Conservation (phyloP, 2,888 invertebrate genomes). For the Tricholauxania praeusta region DNA sequence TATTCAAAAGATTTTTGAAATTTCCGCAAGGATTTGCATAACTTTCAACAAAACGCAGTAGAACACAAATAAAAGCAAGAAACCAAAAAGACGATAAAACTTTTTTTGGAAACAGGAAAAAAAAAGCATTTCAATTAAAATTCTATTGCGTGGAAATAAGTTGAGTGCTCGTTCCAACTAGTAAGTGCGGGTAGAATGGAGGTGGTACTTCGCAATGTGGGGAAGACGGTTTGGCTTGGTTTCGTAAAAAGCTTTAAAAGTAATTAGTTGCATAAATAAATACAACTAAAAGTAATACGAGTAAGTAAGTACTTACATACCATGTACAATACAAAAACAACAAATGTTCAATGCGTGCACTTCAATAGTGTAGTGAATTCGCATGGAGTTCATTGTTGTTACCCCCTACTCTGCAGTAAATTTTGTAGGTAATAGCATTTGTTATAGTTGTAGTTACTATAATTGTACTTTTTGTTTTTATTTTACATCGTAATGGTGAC, state of each 20-base stretch:
- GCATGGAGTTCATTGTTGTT: too few species aligned
- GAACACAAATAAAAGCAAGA: background rate
- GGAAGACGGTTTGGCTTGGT: background rate
- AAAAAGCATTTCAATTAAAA: conserved; percentile 23
- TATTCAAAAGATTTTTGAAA: conserved; percentile 18
- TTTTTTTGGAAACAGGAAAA: background rate
- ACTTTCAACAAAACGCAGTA: conserved; percentile 1
- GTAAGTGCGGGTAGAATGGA: background rate
- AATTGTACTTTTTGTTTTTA: background rate
- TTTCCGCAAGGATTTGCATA: conserved; percentile 26
- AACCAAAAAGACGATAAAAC: too few species aligned
- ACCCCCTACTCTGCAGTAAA: background rate
- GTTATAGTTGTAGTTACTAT: background rate
- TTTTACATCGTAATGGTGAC: background rate
- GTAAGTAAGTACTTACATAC: background rate
- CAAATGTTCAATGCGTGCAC: background rate
- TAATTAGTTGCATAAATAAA: conserved; percentile 39
- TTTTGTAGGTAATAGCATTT: background rate
- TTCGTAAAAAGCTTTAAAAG: conserved; percentile 24
- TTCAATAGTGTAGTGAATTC: too few species aligned
- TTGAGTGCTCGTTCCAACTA: background rate
- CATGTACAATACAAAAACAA: background rate
- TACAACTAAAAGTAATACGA: conserved; percentile 7
- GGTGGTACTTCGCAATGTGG: too few species aligned
- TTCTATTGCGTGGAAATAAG: conserved; percentile 21